A percentile compares a stretch with the other conserved stretches of the same genome.
Conservation (phyloP, 2,113 vertebrate genomes). For the Corynorhinus townsendii region DNA sequence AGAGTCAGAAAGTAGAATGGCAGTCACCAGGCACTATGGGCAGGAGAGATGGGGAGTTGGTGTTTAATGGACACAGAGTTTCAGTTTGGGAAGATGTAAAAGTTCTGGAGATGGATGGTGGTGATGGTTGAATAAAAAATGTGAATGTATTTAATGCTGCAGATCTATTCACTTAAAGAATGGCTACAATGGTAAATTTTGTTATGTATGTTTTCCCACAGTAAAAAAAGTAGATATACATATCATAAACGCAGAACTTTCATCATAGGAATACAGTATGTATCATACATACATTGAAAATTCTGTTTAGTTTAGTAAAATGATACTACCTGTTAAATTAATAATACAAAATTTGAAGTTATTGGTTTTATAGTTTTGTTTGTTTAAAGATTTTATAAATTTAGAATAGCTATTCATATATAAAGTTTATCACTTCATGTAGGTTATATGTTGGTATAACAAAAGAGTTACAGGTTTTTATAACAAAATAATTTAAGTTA, state of each 20-base stretch:
- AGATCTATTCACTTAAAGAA: neutral
- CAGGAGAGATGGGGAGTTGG: neutral
- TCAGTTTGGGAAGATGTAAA: neutral
- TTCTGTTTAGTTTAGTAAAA: neutral
- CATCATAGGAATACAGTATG: neutral
- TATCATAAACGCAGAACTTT: neutral
- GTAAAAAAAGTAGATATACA: neutral
- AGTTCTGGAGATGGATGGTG: neutral
- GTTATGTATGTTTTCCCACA: neutral
- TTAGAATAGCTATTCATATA: neutral
- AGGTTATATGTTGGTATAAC: neutral
- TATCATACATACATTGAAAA: neutral
- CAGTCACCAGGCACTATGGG: neutral
- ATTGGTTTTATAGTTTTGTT: neutral
- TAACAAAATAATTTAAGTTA: neutral
- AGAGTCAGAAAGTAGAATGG: neutral
- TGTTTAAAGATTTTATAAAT: neutral
- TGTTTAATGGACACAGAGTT: neutral
- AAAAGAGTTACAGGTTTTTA: neutral
- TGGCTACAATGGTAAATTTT: neutral
- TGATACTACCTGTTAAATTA: neutral
- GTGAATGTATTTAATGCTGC: neutral
- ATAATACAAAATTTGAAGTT: neutral
- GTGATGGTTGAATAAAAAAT: neutral
- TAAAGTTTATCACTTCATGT: neutral